Base-by-base conservation (phyloP, 2,113 vertebrate species). In the Larimichthys crocea region DNA sequence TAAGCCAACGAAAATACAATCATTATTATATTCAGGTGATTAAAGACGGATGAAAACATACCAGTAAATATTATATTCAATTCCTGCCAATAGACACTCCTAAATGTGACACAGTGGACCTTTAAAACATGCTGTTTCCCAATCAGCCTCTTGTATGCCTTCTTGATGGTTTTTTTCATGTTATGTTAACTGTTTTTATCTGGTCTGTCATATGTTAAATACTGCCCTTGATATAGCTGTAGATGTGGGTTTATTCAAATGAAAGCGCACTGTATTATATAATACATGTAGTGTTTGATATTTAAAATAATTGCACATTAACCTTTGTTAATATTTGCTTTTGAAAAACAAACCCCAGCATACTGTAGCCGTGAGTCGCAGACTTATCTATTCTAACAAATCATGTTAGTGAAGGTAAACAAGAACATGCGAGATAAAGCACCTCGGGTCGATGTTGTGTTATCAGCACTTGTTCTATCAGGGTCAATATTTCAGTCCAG, bases 401-500 rank as follows among this genome's bases (percentile, higher is more conserved):
- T 52, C 49, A 31, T 35, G 59, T 48, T 26, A 49, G 55, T 52
- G 55, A 56, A 68, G 61, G 71, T 79, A 86, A 92, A 90, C 84
- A 88, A 81, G 78, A 83, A 59, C 53, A 55, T 71, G 48, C 50
- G 5, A 60, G 48, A 80, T 79, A 69, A 70, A 86, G 56, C n/a
- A 31, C 24, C 56, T 61, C 29, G 55, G 29, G 56, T 65, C 61
- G 49, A 76, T 70, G 17, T 66, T 10, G 15, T 60, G 60, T 82
- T 89, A 86, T 92, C 86, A 88, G 69, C 52, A 20, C 53, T 84
- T 11, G 5, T 52, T 60, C 62, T 82, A 49, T 88, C 40, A 76
- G 44, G 72, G 84, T 86, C 85, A 66, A 85, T 84, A 87, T 86
- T 84, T 82, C 86, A 68, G 74, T 81, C 66, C 64, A 15, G 64